Evolutionary conservation across 1,140 invertebrate genomes (phyloP), one percentile per base, ranked within the genome.

Genomic region (Drosophila pseudoobscura): DNA sequence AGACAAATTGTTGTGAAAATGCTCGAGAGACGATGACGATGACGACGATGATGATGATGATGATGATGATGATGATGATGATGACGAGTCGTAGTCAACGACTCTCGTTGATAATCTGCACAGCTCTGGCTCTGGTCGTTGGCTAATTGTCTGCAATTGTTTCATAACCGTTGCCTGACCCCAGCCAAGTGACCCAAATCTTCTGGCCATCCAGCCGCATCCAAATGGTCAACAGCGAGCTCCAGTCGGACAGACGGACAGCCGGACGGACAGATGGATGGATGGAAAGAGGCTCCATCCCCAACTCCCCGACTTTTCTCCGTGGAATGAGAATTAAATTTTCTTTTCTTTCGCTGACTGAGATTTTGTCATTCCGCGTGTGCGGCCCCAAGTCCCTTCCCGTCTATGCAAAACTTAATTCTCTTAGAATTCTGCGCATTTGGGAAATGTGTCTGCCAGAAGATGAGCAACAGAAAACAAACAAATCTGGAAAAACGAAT

Each of bases 61-160:
- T 15, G n/a, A 24, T 29, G 60, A 45, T 8, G 1, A 29, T 39
- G 45, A 56, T 17, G 54, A 46, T 71, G 72, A 74, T 72, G 73
- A 73, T 56, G 56, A 52, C 46, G 35, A 39, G 35, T 39, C 46
- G 56, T 54, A 53, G 54, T 29, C 46, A 62, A 60, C 41, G 15
- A 68, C 65, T 72, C 64, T 75, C 55, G 55, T 84, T 87, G 82
- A 85, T 87, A 80, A 64, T 62, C 64, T 66, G 60, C 70, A 61
- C 59, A 69, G 53, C 71, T 75, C 53, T 15, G 46, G 26, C 46
- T 61, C 66, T 47, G 8, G 8, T 53, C 35, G 9, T 15, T 46
- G 63, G 69, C 75, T 89, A 87, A 87, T 87, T 87, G 83, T 73
- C 72, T 73, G 77, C 82, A 82, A 87, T 82, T 87, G 78, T 82